Evolutionary conservation across 2,113 vertebrate species (phyloP).

Genomic region (Oncorhynchus tshawytscha): DNA sequence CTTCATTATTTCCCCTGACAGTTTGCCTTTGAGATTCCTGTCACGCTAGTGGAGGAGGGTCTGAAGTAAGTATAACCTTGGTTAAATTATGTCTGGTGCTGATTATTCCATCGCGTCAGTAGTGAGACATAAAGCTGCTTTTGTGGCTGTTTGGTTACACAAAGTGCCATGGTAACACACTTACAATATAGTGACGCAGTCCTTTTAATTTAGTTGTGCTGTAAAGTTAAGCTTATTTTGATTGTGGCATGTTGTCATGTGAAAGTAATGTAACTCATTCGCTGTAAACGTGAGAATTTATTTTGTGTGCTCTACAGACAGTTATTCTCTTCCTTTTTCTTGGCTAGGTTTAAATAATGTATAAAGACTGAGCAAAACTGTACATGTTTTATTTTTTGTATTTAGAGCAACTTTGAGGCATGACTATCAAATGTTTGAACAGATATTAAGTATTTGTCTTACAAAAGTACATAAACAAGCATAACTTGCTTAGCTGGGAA

Average conservation of each 20-base stretch:
- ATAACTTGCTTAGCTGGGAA: no score
- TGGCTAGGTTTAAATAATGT: no score
- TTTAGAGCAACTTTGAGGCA: no score
- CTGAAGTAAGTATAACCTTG: conserved; percentile 24
- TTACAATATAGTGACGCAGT: not conserved
- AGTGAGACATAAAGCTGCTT: not conserved
- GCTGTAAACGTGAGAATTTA: no score
- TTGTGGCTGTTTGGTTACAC: not conserved
- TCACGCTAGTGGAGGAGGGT: conserved; percentile 27
- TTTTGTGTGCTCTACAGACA: no score
- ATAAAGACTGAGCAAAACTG: no score
- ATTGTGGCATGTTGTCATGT: not conserved
- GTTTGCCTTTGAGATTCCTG: conserved; percentile 35
- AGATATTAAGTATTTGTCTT: no score
- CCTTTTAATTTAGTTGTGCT: not conserved
- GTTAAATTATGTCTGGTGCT: not conserved
- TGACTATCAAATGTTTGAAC: no score
- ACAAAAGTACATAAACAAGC: no score
- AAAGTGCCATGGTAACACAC: not conserved
- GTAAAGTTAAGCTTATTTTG: not conserved
- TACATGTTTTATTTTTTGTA: no score
- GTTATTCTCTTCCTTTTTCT: no score
- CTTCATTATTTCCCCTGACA: conserved; percentile 6
- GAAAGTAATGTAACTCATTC: not conserved
- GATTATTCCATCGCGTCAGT: not conserved